Base-by-base conservation (phyloP, 1,140 invertebrate species). In the Zelostemma sp. region DNA sequence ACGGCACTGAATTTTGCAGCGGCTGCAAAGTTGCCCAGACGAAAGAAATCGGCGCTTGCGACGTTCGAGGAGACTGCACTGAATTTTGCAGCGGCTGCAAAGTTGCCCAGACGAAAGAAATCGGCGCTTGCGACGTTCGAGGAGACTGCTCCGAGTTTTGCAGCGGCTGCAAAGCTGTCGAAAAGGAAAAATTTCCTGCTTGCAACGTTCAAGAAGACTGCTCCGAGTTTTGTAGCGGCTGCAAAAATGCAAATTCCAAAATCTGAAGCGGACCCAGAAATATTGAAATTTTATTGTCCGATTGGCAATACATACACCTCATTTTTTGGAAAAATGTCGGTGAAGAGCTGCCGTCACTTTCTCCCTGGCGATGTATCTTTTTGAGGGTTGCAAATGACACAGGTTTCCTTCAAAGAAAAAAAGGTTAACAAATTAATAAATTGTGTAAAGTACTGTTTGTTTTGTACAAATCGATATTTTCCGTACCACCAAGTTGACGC, bases 321-420 rank as follows among this genome's bases (percentile, higher is more conserved):
- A 2, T 16, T 14, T 45, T 9, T 19, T 48, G 3, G 12, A 16
- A 35, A 50, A 50, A 1, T 50, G 33, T 6, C 15, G 8, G 1
- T 49, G n/a, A 14, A 19, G n/a, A 33, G 1, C 11, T 25, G 25
- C 14, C 18, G 81, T 83, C 73, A 83, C 78, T 83, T 80, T 65
- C 64, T 81, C 5, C 55, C 51, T 19, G 58, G 54, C 1, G 58
- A 65, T 40, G 58, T 76, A 41, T 83, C 76, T 51, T 84, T 85
- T 50, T 82, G 77, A 51, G 88, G 88, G 80, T 88, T 89, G 68
- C 90, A 91, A 38, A 90, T 87, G 2, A 86, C 86, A 79, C 90
- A 92, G 66, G 81, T 86, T 66, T 87, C 84, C 75, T 86, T 73
- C 40, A 80, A 75, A 41, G 74, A 68, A 45, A 59, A 57, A 48